phyloP scores from a whole-genome alignment of 2,113 vertebrate species.

The Mustela lutreola region DNA sequence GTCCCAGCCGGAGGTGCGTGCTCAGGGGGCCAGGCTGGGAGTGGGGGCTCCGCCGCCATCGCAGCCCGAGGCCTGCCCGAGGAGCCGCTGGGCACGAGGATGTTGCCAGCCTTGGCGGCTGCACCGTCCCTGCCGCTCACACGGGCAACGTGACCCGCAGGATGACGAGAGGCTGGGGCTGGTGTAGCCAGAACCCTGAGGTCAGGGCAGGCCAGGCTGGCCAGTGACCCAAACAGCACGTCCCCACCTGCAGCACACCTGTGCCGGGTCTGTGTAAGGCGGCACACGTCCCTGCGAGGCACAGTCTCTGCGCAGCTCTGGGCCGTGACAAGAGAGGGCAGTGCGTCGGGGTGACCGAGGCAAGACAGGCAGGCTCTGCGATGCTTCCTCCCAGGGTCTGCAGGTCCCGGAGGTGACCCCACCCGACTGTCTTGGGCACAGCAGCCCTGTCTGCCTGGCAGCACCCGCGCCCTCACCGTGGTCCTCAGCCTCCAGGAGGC shows the following conservation, averaged over 20 bases:
- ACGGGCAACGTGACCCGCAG: background rate
- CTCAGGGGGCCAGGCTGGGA: too few relatives aligned
- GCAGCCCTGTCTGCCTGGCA: background rate
- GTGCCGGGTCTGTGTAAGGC: background rate
- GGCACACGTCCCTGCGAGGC: too few relatives aligned
- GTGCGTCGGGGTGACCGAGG: background rate
- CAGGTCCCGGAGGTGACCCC: background rate
- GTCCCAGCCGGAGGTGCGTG: accelerated
- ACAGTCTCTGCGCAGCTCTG: background rate
- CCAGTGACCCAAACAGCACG: background rate
- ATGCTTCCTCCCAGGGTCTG: background rate
- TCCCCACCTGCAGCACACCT: background rate
- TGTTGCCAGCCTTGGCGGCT: background rate
- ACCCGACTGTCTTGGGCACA: background rate
- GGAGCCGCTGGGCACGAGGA: too few relatives aligned
- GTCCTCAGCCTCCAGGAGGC: background rate
- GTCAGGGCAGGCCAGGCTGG: background rate
- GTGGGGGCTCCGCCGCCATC: background rate
- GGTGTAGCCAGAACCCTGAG: too few relatives aligned
- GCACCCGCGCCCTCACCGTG: background rate
- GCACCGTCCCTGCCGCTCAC: background rate
- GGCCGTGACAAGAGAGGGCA: too few relatives aligned
- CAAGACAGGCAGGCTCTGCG: background rate
- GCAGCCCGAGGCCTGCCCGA: background rate
- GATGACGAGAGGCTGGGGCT: background rate